Evolutionary conservation across 2,888 invertebrate genomes (phyloP), one percentile per base, ranked within the genome.

Genomic region (Polydesmus complanatus): DNA sequence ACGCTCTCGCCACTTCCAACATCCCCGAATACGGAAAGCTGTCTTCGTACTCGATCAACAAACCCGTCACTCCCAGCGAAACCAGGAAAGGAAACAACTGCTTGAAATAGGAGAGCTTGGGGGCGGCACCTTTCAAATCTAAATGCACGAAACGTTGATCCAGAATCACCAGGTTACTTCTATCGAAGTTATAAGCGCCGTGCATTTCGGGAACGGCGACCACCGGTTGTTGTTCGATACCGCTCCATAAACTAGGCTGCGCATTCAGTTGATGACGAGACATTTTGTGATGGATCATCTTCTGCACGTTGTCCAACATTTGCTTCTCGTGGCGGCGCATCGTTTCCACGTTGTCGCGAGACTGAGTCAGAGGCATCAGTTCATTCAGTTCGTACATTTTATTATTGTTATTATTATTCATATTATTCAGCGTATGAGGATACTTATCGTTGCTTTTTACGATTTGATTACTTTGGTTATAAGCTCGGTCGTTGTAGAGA

Each of bases 1-100:
- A 73, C 2, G 84, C 82, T 51, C 81, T 78, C 50, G 86, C 73
- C 65, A 80, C 80, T 27, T 71, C 72, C 5, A 86, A 72, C 5
- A 70, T 71, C 0, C 80, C 84, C 37, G 77, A 73, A 71, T 83
- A 91, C 0, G 90, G 89, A 73, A 90, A 90, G 85, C 86, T 88
- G 68, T 91, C 90, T 72, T 91, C 90, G 71, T 90, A 91, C 70
- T 91, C 90, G 47, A 91, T 77, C 2, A 90, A 74, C 18, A 91
- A 70, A 0, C 86, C 88, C 25, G 85, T 89, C 0, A 83, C 87
- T n/a, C 88, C 85, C 50, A 83, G 70, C 25, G 75, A 74, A 56
- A 76, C 78, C 8, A 88, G 70, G 62, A 81, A 73, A 0, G 81
- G 81, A 61, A 89, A 78, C 0, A 90, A 71, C 47, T 57, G 60